Evolutionary conservation across 1,140 invertebrate species (phyloP).

Genomic region (Macrotrachela quadricornifera): DNA sequence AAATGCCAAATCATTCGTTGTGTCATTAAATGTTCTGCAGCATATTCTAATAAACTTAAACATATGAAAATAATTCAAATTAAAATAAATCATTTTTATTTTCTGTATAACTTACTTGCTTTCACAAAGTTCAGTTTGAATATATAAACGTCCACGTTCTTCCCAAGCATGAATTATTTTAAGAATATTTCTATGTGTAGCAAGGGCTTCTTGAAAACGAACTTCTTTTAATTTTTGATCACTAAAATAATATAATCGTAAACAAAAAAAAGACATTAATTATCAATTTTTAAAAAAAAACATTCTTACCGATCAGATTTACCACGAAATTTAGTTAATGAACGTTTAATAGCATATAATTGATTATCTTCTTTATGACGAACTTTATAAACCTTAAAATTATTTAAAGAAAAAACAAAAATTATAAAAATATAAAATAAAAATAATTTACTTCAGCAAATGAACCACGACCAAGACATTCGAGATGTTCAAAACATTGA

Average conservation of each 20-base stretch:
- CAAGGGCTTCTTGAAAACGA: slow-evolving; percentile 43
- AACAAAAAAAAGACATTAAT: no score
- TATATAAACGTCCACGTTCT: slow-evolving; percentile 44
- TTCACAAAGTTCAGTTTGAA: slow-evolving; percentile 49
- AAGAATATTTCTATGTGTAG: slow-evolving; percentile 45
- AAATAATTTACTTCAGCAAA: no score
- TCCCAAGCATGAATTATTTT: slow-evolving; percentile 49
- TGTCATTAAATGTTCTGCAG: slow-evolving; percentile 28
- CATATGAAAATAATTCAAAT: slow-evolving; percentile 1
- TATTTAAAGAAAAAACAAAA: no score
- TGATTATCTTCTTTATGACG: slow-evolving; percentile 41
- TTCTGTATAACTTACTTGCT: slow-evolving; percentile 20
- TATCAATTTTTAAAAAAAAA: no score
- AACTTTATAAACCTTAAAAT: slow-evolving; percentile 37
- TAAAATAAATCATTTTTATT: not conserved
- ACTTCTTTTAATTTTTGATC: slow-evolving; percentile 45
- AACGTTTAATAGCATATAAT: slow-evolving; percentile 47
- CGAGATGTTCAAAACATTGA: no score
- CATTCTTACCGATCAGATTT: slow-evolving; percentile 37
- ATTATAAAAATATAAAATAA: no score
- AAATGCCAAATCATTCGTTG: slow-evolving; percentile 35
- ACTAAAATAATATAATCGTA: slow-evolving; percentile 14
- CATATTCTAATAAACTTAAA: slow-evolving; percentile 27
- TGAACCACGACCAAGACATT: no score
- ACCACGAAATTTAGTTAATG: slow-evolving; percentile 38